These are phyloP conservation scores for Ichneumoninae sp. DNA, from an alignment of 2,888 invertebrate genomes.

Conservation along the genomic window DNA sequence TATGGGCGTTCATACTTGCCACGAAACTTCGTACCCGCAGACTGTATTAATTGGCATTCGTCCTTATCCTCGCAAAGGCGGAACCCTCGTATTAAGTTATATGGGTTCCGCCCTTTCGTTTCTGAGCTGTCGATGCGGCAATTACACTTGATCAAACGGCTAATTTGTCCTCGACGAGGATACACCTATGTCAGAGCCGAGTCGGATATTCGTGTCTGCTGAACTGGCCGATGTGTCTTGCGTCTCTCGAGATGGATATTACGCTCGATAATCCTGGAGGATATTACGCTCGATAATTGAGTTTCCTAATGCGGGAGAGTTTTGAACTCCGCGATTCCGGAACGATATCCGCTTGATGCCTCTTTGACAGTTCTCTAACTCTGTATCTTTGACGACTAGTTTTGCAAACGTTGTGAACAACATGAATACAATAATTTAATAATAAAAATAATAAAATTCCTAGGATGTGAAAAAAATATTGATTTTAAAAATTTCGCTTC, in stretches of 20 bases:
- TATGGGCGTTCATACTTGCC: too few relatives aligned
- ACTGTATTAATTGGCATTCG: too few relatives aligned
- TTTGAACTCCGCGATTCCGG: background rate
- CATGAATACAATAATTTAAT: too few relatives aligned
- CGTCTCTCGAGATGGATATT: background rate
- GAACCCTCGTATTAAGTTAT: background rate
- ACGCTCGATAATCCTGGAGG: background rate
- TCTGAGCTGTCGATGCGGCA: background rate
- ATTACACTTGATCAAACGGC: slow-evolving; percentile 12
- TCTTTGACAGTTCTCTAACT: background rate
- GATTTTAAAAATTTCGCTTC: too few relatives aligned
- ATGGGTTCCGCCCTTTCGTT: background rate
- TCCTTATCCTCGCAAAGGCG: too few relatives aligned
- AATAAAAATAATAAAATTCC: too few relatives aligned
- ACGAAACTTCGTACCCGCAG: too few relatives aligned
- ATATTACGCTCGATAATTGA: slow-evolving; percentile 9
- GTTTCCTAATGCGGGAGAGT: background rate
- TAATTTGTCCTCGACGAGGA: slow-evolving; percentile 18
- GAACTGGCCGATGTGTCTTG: background rate
- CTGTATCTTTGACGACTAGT: background rate
- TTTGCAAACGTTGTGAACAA: background rate
- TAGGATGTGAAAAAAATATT: too few relatives aligned
- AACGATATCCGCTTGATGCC: background rate
- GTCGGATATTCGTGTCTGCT: slow-evolving; percentile 5
- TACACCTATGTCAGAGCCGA: background rate